phyloP scores from a whole-genome alignment of 2,113 vertebrate species.

The Xenopus tropicalis region UCB_Xtro_10.0 CM004443.2:44137001-44137500 shows the following conservation, averaged over 20 bases:
- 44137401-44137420: not conserved
- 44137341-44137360: too few relatives aligned
- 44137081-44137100: not conserved
- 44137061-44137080: not conserved
- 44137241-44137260: not conserved
- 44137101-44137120: not conserved
- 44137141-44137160: not conserved
- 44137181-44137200: conserved; percentile 2
- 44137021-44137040: not conserved
- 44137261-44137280: not conserved
- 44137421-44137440: not conserved
- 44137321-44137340: too few relatives aligned
- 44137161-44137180: not conserved
- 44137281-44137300: too few relatives aligned
- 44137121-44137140: not conserved
- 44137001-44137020: conserved; percentile 3
- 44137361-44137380: not conserved
- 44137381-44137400: not conserved
- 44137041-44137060: not conserved
- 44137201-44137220: not conserved
- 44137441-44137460: not conserved
- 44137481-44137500: too few relatives aligned
- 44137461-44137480: too few relatives aligned
- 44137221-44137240: not conserved
- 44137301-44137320: too few relatives aligned